Evolutionary conservation across 2,797 vertebrate species (phyloP), one percentile per base, ranked within the genome.

Genomic region (Micrastur ruficollis): DNA sequence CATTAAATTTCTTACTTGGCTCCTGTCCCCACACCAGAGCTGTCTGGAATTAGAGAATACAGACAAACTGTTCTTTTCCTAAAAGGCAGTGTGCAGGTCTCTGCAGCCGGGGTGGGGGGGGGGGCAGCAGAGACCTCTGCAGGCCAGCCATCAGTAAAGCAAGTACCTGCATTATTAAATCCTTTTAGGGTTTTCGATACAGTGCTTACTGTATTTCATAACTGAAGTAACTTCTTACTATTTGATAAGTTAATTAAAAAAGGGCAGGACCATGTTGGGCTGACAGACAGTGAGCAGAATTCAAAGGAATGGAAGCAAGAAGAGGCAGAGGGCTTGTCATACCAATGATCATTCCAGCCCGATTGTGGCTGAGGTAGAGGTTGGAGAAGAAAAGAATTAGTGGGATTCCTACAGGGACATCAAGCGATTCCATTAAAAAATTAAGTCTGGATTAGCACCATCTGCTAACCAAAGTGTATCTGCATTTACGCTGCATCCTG

Each of bases 121-220:
- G 40, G 46, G 63, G 47, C 74, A 62, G 86, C 22, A 91, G 93
- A 81, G 97, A 66, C 88, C 95, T 81, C 96, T 95, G 81, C 59
- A 76, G 93, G 95, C 23, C 81, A 50, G 11, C 26, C 59, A 53
- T 59, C 52, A 67, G 73, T 67, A 90, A 85, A 91, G 49, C 93
- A 90, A 84, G 49, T 21, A 20, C 1, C 25, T 22, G 15, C 17
- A 21, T 29, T 11, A 53, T 8, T 6, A 42, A 29, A 65, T 19
- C 25, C 44, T 32, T 22, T 2, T 1, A n/a, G 27, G 6, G 23
- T 59, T 75, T 71, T 66, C 55, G 66, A 1, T 8, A 23, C 29
- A 44, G 19, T 4, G 11, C 19, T 70, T 15, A 44, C 6, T 55
- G 5, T 8, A 9, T 59, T 81, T 58, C 12, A 31, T 62, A 58